These are phyloP conservation scores for Arrhamphus sclerolepis DNA, from an alignment of 2,797 vertebrate species.

Conservation along the genomic window DNA sequence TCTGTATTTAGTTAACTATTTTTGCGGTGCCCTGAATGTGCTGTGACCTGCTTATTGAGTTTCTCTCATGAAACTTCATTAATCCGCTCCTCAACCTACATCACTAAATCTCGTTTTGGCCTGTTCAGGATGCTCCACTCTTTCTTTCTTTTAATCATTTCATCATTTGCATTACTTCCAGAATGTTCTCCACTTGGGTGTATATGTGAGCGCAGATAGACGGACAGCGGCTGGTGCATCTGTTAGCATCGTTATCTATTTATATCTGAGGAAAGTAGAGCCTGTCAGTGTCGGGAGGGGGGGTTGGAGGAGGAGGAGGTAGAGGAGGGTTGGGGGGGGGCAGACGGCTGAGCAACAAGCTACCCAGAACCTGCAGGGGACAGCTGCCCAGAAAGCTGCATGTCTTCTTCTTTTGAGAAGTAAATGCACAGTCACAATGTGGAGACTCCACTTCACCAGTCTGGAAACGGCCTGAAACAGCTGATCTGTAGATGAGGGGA, in stretches of 20 bases:
- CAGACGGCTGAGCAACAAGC: constrained; percentile 56
- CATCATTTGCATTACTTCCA: constrained; percentile 36
- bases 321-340: too few relatives aligned
- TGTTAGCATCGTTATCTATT: constrained; percentile 84
- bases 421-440: constrained; percentile 11
- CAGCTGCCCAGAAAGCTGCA: constrained; percentile 52
- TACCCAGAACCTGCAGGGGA: not conserved
- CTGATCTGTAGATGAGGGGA: constrained; percentile 10
- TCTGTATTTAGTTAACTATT: constrained; percentile 72
- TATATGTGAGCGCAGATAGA: constrained; percentile 54
- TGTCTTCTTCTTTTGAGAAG: constrained; percentile 33
- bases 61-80: constrained; percentile 50
- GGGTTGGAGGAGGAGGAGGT: constrained; percentile 35
- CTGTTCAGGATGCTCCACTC: not conserved
- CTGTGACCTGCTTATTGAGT: constrained; percentile 68
- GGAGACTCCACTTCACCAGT: constrained; percentile 13
- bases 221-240: constrained; percentile 79
- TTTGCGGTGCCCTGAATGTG: constrained; percentile 62
- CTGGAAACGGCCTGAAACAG: constrained; percentile 23
- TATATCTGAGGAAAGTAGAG: constrained; percentile 82
- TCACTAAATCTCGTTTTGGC: constrained; percentile 4
- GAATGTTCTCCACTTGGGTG: constrained; percentile 51
- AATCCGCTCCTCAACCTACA: constrained; percentile 27
- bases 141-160: constrained; percentile 13
- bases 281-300: constrained; percentile 61